Evolutionary conservation across 1,140 invertebrate species (phyloP).

Genomic region (Manduca sexta): DNA sequence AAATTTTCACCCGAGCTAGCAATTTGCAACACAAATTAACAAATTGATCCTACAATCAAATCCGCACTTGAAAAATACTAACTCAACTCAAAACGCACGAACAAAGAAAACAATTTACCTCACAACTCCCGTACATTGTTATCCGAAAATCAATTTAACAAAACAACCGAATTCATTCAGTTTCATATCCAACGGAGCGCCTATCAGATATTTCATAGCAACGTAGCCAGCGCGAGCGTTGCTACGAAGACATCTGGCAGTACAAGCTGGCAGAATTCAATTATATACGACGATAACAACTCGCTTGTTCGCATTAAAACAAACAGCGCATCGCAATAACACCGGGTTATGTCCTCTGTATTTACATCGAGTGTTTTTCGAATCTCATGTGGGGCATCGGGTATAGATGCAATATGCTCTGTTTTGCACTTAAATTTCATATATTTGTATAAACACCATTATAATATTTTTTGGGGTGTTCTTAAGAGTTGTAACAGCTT

Average conservation of each 20-base stretch:
- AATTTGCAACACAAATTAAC: too few relatives aligned
- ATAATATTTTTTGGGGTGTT: too few relatives aligned
- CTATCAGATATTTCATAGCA: conserved; percentile 27
- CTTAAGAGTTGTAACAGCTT: too few relatives aligned
- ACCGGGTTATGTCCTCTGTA: conserved; percentile 11
- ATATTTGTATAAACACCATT: too few relatives aligned
- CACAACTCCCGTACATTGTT: not conserved
- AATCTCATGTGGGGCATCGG: not conserved
- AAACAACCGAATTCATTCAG: not conserved
- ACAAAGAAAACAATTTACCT: not conserved
- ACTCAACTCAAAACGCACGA: not conserved
- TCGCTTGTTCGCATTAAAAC: conserved; percentile 20
- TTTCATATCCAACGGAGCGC: conserved; percentile 12
- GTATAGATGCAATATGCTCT: too few relatives aligned
- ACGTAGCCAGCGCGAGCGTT: conserved; percentile 7
- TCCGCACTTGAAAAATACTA: too few relatives aligned
- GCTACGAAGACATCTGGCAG: conserved; percentile 19
- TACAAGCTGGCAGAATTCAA: conserved; percentile 22
- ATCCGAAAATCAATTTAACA: conserved; percentile 7
- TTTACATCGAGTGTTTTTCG: conserved; percentile 4
- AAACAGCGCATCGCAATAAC: conserved; percentile 11
- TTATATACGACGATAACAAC: conserved; percentile 23
- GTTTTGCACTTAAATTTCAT: too few relatives aligned
- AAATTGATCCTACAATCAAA: too few relatives aligned
- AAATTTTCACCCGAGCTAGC: too few relatives aligned